phyloP scores from a whole-genome alignment of 2,113 vertebrate species.

The Calonectris borealis region DNA sequence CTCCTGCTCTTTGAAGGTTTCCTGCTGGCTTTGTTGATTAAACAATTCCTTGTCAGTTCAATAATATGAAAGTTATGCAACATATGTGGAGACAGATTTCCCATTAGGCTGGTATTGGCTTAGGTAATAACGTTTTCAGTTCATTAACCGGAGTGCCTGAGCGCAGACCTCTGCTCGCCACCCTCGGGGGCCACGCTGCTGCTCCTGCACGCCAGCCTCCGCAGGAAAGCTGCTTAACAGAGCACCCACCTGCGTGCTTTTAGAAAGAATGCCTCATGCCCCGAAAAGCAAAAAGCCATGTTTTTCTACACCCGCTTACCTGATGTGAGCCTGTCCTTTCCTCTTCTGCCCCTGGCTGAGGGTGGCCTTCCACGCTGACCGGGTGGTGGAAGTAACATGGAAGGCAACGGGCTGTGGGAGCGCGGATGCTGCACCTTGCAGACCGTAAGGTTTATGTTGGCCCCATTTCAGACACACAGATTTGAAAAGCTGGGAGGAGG shows the following conservation, averaged over 20 bases:
- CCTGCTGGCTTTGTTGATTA: conserved; percentile 36
- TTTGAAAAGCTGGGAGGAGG: background rate
- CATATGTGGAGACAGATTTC: background rate
- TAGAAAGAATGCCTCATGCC: background rate
- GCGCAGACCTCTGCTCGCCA: background rate
- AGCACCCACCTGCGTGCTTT: background rate
- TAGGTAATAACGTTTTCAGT: background rate
- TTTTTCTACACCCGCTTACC: rapidly evolving
- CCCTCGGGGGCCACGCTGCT: background rate
- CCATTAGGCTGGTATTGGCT: background rate
- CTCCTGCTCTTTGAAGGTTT: background rate
- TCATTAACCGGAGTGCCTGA: background rate
- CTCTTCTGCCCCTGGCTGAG: background rate
- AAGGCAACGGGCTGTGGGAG: background rate
- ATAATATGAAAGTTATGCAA: background rate
- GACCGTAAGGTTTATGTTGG: rapidly evolving
- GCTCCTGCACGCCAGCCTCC: rapidly evolving
- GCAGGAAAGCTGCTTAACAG: background rate
- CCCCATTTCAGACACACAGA: rapidly evolving
- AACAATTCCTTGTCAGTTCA: background rate
- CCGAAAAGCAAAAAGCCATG: background rate
- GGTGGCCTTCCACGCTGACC: rapidly evolving
- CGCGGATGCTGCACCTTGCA: background rate
- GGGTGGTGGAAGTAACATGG: background rate
- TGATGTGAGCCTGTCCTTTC: background rate